phyloP scores from a whole-genome alignment of 2,888 invertebrate genomes.

The Choreutis nemorana region DNA sequence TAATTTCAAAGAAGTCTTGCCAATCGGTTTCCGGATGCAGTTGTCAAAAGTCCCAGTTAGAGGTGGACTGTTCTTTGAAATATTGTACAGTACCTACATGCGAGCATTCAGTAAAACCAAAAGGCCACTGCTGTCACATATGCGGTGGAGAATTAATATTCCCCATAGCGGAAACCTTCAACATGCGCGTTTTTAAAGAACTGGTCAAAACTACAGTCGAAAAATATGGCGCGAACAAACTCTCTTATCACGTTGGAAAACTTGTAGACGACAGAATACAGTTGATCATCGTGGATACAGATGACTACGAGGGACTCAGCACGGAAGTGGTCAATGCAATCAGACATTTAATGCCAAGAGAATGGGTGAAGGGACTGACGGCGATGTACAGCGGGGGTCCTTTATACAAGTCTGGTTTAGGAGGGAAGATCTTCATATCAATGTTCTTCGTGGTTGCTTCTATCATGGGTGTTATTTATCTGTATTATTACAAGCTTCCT shows the following conservation, averaged over 20 bases:
- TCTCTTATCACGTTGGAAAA: slow-evolving; percentile 36
- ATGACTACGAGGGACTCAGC: slow-evolving; percentile 37
- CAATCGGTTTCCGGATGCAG: slow-evolving; percentile 34
- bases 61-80: slow-evolving; percentile 35
- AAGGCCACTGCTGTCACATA: slow-evolving; percentile 47
- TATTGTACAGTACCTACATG: slow-evolving; percentile 37
- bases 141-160: slow-evolving; percentile 42
- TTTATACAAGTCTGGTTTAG: slow-evolving; percentile 26
- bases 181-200: slow-evolving; percentile 27
- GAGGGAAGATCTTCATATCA: slow-evolving; percentile 35
- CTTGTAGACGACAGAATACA: slow-evolving; percentile 29
- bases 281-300: slow-evolving; percentile 40
- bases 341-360: slow-evolving; percentile 21
- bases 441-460: slow-evolving; percentile 37
- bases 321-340: slow-evolving; percentile 30
- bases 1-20: slow-evolving; percentile 14
- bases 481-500: slow-evolving; percentile 38
- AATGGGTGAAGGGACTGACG: slow-evolving; percentile 27
- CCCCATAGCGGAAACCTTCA: slow-evolving; percentile 29
- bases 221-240: slow-evolving; percentile 20
- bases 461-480: slow-evolving; percentile 29
- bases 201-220: slow-evolving; percentile 24
- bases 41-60: slow-evolving; percentile 27
- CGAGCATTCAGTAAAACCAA: slow-evolving; percentile 35
- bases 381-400: slow-evolving; percentile 37